Base-by-base conservation (phyloP, 2,113 vertebrate genomes). In the Ciconia maguari region DNA sequence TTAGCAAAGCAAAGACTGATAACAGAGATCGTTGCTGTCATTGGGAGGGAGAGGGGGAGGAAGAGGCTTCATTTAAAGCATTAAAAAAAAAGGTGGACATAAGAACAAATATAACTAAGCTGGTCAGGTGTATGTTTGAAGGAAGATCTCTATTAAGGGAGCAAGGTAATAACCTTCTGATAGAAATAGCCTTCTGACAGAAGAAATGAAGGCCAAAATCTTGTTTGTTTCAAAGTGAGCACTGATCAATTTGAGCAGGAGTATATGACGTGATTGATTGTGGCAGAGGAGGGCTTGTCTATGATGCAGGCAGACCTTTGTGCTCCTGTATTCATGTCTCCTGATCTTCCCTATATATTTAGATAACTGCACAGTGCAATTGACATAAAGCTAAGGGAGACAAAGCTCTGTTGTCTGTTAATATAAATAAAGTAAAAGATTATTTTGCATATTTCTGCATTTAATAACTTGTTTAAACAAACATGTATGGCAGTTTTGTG, bases 221-320 rank as follows among this genome's bases (percentile, higher is more conserved):
- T 52, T 81, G 21, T 68, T 78, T 89, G 29, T 90, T 92, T 92
- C 61, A 36, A 81, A 81, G 76, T 51, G 20, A 79, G 42, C 48
- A 5, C 26, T 4, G 6, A 46, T 86, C 48, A 79, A 2, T n/a
- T 68, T 85, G 71, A 83, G 26, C 66, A 76, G 52, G 20, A 70
- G 20, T 30, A 26, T 8, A 2, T n/a, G 61, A 71, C 0, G 0
- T 76, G 70, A 76, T 71, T 55, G 29, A 52, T 38, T 64, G 32
- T 76, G 86, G 29, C 75, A 88, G 70, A 86, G 79, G 32, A 29
- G 0, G 3, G 52, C 1, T 0, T 62, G 24, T 71, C 49, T 85
- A 65, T 88, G 75, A 42, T 55, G 7, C 42, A 62, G 48, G 32
- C 79, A 83, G 48, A 55, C 6, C 10, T 88, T 70, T 54, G 32